phyloP scores from a whole-genome alignment of 1,140 invertebrate species.

The Drosophila gunungcola region DNA sequence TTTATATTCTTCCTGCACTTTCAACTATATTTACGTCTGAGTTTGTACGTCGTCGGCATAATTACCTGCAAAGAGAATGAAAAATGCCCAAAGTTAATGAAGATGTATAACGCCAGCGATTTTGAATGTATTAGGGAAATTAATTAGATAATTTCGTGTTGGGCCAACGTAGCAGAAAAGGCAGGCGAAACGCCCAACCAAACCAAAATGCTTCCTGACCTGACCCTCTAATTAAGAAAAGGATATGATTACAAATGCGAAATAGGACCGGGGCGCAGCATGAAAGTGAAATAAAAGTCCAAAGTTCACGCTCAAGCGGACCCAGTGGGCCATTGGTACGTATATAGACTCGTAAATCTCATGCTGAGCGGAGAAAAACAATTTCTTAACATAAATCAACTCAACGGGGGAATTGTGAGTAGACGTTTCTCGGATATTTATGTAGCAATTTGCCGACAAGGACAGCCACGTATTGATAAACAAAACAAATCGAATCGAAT shows the following conservation, averaged over 20 bases:
- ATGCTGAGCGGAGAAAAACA: constrained; percentile 29
- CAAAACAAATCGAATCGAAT: constrained; percentile 36
- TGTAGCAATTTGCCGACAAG: constrained; percentile 44
- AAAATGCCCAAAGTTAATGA: constrained; percentile 64
- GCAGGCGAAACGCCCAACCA: constrained; percentile 20
- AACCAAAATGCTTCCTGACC: constrained; percentile 35
- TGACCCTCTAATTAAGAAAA: constrained; percentile 45
- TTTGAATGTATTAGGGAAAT: constrained; percentile 63
- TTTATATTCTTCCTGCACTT: constrained; percentile 8
- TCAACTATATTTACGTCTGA: not conserved
- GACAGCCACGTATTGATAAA: constrained; percentile 37
- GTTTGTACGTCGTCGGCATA: constrained; percentile 38
- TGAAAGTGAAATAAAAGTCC: constrained; percentile 39
- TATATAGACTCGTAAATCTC: constrained; percentile 20
- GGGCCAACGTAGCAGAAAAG: constrained; percentile 13
- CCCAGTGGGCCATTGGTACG: constrained; percentile 2
- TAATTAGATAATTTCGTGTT: constrained; percentile 63
- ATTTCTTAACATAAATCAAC: constrained; percentile 51
- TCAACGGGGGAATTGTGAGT: constrained; percentile 23
- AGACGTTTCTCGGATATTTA: constrained; percentile 27
- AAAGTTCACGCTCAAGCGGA: constrained; percentile 42
- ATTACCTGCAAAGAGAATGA: constrained; percentile 67
- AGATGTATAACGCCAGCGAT: constrained; percentile 56
- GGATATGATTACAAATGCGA: constrained; percentile 46
- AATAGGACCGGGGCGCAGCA: constrained; percentile 1